Base-by-base conservation (phyloP, 23 tunicate genomes). In the Botrylloides violaceus region DNA sequence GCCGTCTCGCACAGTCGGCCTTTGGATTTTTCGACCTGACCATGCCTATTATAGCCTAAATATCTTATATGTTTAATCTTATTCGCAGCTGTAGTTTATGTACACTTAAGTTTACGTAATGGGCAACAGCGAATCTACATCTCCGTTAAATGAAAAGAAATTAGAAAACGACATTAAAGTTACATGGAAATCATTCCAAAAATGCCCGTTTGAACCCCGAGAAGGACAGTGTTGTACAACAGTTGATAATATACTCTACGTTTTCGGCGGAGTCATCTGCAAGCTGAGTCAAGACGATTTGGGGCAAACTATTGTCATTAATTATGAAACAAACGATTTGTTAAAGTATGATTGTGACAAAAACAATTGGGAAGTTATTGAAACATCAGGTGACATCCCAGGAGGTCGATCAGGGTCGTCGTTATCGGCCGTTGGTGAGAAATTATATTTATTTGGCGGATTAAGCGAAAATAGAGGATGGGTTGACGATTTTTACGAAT, bases 391-490 rank as follows among this genome's bases (percentile, higher is more conserved):
- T 3, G 61, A 24, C 21, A 25, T 48, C 19, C 95, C 95, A 50
- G 61, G 66, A n/a, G 81, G 58, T 74, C 66, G 95, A 6, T 86
- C 95, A 0, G 95, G 95, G 7, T 77, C 95, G 1, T 64, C 84
- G 2, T 61, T 86, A 66, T 24, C 80, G 22, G 47, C 82, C 21
- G 79, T 76, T 2, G 84, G 84, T 2, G 66, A 80, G 20, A 27
- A 50, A 30, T 66, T 86, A 20, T 86, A 86, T 70, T 60, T 86
- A 34, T 86, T 86, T 80, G 95, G 95, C 1, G 95, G 95, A 3
- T 36, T 86, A 1, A 86, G 95, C 37, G 85, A 86, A 29, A 21
- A 66, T 2, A 25, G 65, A 59, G 95, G 95, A 22, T 86, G 95
- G 95, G 29, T 86, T 68, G 71, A 80, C 49, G 95, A 86, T 71